Conservation (phyloP, 2,113 vertebrate genomes). For the Baryphthengus martii region DNA sequence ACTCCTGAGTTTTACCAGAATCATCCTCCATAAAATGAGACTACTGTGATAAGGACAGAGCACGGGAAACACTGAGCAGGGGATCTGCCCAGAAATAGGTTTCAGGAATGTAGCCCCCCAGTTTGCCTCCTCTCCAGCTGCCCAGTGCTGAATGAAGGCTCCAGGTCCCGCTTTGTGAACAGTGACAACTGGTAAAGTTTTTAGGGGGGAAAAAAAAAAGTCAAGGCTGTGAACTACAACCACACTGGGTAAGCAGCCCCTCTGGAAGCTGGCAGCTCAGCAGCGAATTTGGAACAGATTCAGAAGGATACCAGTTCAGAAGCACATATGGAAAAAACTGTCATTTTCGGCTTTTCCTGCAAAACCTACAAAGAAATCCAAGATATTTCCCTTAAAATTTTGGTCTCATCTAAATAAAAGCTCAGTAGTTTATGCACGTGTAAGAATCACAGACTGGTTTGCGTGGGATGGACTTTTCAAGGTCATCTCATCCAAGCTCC, state of each 20-base stretch:
- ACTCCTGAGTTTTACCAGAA: neutral
- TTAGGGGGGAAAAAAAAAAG: neutral
- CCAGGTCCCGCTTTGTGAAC: neutral
- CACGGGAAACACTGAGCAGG: neutral
- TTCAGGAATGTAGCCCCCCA: neutral
- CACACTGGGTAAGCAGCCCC: neutral
- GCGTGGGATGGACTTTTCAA: neutral
- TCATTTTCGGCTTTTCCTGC: neutral
- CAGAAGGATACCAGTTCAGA: neutral
- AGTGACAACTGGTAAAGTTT: neutral
- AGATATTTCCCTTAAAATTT: neutral
- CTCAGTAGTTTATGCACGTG: accelerated
- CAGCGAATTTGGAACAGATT: neutral
- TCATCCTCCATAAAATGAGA: neutral
- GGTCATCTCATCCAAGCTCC: neutral
- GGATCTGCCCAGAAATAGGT: neutral
- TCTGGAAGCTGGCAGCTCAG: neutral
- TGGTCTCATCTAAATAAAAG: neutral
- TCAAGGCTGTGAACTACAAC: neutral
- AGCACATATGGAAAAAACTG: neutral
- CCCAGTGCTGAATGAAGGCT: neutral
- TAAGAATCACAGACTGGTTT: neutral
- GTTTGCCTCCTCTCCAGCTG: neutral
- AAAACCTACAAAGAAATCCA: neutral
- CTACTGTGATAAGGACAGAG: neutral